Percentiles rank a stretch among this genome's conserved stretches.
Evolutionary conservation across 2,113 vertebrate species (phyloP).

Genomic region (Carassius auratus): DNA sequence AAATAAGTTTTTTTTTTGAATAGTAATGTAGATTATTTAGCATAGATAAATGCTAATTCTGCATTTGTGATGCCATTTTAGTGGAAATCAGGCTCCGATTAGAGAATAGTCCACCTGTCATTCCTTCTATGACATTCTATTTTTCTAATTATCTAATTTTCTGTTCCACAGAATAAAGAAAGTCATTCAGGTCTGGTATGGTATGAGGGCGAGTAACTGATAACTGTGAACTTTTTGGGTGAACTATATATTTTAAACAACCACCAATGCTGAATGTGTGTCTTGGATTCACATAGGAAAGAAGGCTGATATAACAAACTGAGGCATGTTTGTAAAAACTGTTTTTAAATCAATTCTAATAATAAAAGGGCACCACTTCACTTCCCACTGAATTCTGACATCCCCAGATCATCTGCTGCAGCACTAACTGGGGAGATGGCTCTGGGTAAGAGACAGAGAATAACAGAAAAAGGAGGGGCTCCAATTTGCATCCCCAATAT

Average conservation of each 20-base stretch:
- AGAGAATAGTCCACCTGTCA: no score
- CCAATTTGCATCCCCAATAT: conserved; percentile 37
- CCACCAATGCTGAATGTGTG: not conserved
- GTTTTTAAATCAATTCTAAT: conserved; percentile 4
- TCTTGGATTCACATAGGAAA: not conserved
- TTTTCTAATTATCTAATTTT: not conserved
- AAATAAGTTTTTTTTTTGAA: no score
- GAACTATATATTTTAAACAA: not conserved
- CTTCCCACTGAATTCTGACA: conserved; percentile 8
- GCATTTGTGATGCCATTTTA: not conserved
- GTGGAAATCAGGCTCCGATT: not conserved
- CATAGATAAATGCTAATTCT: no score
- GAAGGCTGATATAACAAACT: not conserved
- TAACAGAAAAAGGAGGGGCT: not conserved
- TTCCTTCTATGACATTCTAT: not conserved
- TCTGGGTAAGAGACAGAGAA: conserved; percentile 2
- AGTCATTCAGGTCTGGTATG: not conserved
- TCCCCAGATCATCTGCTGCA: conserved; percentile 1
- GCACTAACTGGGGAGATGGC: conserved; percentile 6
- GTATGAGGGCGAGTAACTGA: not conserved
- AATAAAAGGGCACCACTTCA: conserved; percentile 29
- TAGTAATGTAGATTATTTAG: no score
- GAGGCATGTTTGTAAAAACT: conserved; percentile 8
- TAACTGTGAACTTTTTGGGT: not conserved
- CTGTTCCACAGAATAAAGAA: not conserved